These are phyloP conservation scores for Cerastis rubricosa DNA, from an alignment of 2,888 invertebrate genomes.

Conservation along the genomic window DNA sequence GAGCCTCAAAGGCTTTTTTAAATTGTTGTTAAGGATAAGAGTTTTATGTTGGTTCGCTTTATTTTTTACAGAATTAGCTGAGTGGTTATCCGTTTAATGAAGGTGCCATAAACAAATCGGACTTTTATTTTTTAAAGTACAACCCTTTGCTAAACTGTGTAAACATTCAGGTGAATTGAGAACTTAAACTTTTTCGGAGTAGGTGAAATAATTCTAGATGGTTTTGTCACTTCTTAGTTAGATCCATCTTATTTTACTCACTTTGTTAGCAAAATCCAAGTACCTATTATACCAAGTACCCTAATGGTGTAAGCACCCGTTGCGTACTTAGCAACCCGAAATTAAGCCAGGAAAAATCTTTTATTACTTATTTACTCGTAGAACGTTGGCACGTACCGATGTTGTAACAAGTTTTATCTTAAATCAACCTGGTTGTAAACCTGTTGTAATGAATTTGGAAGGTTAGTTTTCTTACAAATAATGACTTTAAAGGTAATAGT, in stretches of 20 bases:
- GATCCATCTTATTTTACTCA: neutral
- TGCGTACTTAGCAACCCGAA: neutral
- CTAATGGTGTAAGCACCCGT: neutral
- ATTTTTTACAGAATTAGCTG: neutral
- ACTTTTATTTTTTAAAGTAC: neutral
- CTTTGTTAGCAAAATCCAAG: neutral
- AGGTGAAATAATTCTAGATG: neutral
- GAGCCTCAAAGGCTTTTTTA: conserved; percentile 9
- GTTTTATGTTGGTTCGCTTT: conserved; percentile 1
- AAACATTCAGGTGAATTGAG: neutral
- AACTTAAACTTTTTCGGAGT: neutral
- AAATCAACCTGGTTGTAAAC: neutral
- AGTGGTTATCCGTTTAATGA: neutral
- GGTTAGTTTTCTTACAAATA: neutral
- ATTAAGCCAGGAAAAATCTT: neutral
- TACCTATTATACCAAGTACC: no score
- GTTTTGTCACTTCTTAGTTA: neutral
- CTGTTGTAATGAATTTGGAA: neutral
- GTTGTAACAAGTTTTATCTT: neutral
- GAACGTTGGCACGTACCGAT: no score
- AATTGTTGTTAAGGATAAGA: neutral
- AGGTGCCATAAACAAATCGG: neutral
- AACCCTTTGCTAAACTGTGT: neutral
- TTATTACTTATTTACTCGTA: neutral
- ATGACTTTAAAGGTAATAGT: neutral